Conservation (phyloP, 2,797 vertebrate genomes). For the Danio tinwini region DNA sequence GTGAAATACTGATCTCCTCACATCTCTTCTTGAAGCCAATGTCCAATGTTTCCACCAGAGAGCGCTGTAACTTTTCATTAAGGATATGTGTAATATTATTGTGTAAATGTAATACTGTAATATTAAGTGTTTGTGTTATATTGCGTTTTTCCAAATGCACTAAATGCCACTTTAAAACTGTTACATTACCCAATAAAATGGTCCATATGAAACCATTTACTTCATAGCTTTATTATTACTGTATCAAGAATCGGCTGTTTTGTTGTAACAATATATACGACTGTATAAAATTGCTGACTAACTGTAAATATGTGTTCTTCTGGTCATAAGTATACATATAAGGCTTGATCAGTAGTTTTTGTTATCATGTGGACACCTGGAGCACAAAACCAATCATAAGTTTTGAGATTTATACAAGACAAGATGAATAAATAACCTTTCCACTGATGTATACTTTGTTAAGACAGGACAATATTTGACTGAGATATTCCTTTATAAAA, state of each 20-base stretch:
- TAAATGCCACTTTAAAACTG: background rate
- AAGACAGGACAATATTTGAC: too few relatives aligned
- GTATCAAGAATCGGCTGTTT: background rate
- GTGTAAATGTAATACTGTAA: too few relatives aligned
- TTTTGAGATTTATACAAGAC: too few relatives aligned
- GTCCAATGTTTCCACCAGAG: constrained; percentile 12
- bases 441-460: too few relatives aligned
- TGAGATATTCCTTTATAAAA: too few relatives aligned
- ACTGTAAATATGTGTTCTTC: background rate
- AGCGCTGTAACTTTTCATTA: background rate
- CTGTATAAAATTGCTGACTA: background rate
- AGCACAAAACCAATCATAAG: too few relatives aligned
- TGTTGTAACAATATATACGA: background rate
- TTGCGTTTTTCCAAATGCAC: background rate
- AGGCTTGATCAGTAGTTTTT: background rate
- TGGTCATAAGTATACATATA: background rate
- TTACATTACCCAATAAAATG: background rate
- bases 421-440: too few relatives aligned
- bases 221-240: background rate
- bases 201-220: background rate
- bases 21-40: too few relatives aligned
- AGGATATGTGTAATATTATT: background rate
- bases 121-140: background rate
- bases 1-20: background rate
- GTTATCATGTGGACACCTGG: too few relatives aligned